Conservation (phyloP, 2,797 vertebrate species). For the Knipowitschia caucasica region DNA sequence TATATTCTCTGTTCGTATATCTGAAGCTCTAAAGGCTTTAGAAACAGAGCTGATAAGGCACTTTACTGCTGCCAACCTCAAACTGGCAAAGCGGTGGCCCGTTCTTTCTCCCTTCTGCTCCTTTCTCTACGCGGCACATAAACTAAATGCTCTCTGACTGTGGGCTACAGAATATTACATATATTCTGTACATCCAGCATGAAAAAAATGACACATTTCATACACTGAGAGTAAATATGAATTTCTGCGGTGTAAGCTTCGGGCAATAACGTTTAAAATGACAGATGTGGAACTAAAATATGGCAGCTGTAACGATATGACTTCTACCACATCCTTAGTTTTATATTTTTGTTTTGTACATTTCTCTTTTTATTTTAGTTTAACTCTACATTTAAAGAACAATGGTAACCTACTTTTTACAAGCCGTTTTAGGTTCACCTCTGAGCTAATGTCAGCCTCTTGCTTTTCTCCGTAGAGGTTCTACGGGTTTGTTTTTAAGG, state of each 20-base stretch:
- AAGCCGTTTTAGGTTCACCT: no score
- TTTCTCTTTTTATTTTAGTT: no score
- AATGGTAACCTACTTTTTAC: no score
- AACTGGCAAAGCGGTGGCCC: constrained; percentile 3
- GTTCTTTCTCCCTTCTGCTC: background rate
- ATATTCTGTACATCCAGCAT: constrained; percentile 2
- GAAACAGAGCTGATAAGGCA: constrained; percentile 12
- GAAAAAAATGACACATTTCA: constrained; percentile 9
- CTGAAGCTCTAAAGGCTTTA: constrained; percentile 3
- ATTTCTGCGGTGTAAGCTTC: constrained; percentile 2
- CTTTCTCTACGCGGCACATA: constrained; percentile 16
- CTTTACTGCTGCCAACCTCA: constrained; percentile 9
- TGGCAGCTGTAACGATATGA: background rate
- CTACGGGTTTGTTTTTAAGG: no score
- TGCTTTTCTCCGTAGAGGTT: no score
- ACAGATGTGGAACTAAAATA: background rate
- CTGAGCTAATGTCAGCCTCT: no score
- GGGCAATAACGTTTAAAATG: background rate
- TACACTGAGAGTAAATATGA: background rate
- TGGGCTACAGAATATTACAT: background rate
- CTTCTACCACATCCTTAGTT: no score
- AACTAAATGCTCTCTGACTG: constrained; percentile 15
- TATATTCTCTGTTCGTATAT: background rate
- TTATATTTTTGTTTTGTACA: no score
- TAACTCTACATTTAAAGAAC: no score